phyloP scores from a whole-genome alignment of 2,113 vertebrate genomes.

The Panurus biarmicus region DNA sequence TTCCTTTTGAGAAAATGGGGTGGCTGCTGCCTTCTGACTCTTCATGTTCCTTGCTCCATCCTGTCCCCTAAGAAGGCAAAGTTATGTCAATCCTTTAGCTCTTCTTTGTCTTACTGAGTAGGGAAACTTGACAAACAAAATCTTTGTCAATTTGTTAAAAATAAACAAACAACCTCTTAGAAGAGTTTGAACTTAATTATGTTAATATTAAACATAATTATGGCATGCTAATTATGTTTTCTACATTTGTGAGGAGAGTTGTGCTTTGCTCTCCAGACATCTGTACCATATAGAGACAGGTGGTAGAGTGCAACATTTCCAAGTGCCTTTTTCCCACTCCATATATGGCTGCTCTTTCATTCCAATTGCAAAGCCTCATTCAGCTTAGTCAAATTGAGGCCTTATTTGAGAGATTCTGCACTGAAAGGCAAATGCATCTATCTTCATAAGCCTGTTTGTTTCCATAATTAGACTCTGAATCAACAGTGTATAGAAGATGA shows the following conservation, averaged over 20 bases:
- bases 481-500: conserved; percentile 38
- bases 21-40: not conserved
- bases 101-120: not conserved
- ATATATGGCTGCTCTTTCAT: not conserved
- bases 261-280: not conserved
- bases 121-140: not conserved
- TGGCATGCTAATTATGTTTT: not conserved
- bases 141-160: not conserved
- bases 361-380: not conserved
- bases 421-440: conserved; percentile 20
- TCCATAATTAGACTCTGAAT: conserved; percentile 34
- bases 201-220: conserved; percentile 11
- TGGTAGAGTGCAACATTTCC: not conserved
- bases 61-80: not conserved
- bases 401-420: not conserved
- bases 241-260: not conserved
- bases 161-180: not conserved
- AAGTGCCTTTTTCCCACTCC: not conserved
- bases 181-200: conserved; percentile 7
- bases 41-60: not conserved
- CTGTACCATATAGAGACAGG: not conserved
- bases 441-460: conserved; percentile 46
- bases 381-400: not conserved
- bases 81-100: not conserved
- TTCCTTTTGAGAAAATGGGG: not conserved